Evolutionary conservation across 2,113 vertebrate species (phyloP), one percentile per base, ranked within the genome.

Genomic region (Hippocampus guttulatus): DNA sequence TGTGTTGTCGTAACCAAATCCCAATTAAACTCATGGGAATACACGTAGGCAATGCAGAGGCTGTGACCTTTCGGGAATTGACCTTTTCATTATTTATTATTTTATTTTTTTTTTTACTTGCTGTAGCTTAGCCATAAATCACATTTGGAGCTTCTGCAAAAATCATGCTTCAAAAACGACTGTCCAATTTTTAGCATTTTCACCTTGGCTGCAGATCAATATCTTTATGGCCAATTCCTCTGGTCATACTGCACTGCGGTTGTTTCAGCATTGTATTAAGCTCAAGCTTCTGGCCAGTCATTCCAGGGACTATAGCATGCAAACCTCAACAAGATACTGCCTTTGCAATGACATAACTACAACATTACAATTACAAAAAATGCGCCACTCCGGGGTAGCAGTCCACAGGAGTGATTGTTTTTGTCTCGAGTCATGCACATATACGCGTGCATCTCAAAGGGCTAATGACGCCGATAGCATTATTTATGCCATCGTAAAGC

Each of bases 401-500:
- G 38, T 61, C n/a, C 9, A 49, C 67, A 8, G 49, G 62, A 67
- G 66, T 68, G 82, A 85, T 89, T 80, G 80, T 74, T 80, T 80
- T 70, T 78, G 60, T 70, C 69, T 71, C 23, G 55, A 70, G 60
- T 40, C 58, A 70, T 85, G 61, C 76, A 79, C 73, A 68, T 65
- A 72, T 70, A 38, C 5, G 1, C 5, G 33, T 38, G 33, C 20
- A 70, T 79, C 70, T 74, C 77, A 55, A 51, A 65, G 76, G 68
- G 47, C 61, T 74, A 74, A 85, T 82, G 82, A 76, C 71, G 79
- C 70, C 61, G 38, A 82, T 76, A 43, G 49, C 60, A 76, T 73
- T 66, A 77, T 76, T 71, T 72, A 74, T 73, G 74, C 51, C 38
- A 67, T 75, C 73, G 71, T 82, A 78, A 81, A 77, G 74, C 82